phyloP scores from a whole-genome alignment of 2,113 vertebrate genomes.

The Lepus americanus region DNA sequence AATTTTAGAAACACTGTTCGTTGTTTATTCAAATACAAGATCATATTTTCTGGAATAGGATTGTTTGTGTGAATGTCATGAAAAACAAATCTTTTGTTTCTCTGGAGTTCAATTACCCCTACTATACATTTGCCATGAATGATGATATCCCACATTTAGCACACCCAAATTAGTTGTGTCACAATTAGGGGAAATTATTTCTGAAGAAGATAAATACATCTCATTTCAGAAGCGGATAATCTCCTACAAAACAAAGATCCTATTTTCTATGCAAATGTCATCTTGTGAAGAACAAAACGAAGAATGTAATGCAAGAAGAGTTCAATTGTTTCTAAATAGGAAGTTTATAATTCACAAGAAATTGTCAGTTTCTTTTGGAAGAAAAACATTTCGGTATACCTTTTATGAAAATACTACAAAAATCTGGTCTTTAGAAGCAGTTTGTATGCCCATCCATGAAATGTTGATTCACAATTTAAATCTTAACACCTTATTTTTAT shows the following conservation, averaged over 20 bases:
- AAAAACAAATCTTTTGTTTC: slow-evolving; percentile 71
- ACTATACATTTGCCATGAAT: slow-evolving; percentile 44
- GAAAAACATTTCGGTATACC: slow-evolving; percentile 31
- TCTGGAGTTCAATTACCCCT: slow-evolving; percentile 38
- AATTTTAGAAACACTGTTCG: slow-evolving; percentile 63
- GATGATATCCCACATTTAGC: slow-evolving; percentile 49
- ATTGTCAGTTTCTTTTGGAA: slow-evolving; percentile 1
- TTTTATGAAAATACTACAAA: slow-evolving; percentile 19
- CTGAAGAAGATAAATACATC: slow-evolving; percentile 69
- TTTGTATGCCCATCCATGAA: background rate
- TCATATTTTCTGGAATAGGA: slow-evolving; percentile 67
- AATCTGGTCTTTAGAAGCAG: slow-evolving; percentile 20
- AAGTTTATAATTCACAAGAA: slow-evolving; percentile 61
- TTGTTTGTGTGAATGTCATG: slow-evolving; percentile 53
- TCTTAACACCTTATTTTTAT: background rate
- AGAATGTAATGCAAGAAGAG: slow-evolving; percentile 39
- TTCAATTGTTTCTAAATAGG: slow-evolving; percentile 62
- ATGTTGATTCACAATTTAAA: slow-evolving; percentile 3
- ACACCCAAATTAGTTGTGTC: slow-evolving; percentile 71
- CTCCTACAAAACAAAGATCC: slow-evolving; percentile 68
- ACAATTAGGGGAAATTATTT: slow-evolving; percentile 69
- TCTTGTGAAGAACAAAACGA: slow-evolving; percentile 62
- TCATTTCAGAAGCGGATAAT: slow-evolving; percentile 76
- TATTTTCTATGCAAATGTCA: slow-evolving; percentile 60
- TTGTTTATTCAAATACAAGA: slow-evolving; percentile 73